phyloP scores from a whole-genome alignment of 2,888 invertebrate genomes.

The Chymomyza fuscimana region DNA sequence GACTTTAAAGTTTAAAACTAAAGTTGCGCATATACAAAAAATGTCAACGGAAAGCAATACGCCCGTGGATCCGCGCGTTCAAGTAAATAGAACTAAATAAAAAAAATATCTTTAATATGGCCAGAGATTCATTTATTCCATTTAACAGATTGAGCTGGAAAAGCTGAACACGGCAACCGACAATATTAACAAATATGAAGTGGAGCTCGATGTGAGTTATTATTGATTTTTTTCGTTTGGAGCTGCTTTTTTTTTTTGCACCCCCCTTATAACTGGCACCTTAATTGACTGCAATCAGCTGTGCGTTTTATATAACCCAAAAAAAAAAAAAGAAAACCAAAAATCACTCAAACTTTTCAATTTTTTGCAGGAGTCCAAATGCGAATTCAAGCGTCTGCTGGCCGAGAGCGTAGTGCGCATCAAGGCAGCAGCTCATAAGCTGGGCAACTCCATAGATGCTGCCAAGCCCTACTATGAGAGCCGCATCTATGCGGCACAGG shows the following conservation, averaged over 20 bases:
- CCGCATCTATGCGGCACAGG: conserved; percentile 89
- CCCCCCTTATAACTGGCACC: too few species aligned
- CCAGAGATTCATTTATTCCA: conserved; percentile 10
- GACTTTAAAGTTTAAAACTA: background rate
- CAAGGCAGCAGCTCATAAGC: conserved; percentile 89
- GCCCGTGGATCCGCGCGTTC: conserved; percentile 89
- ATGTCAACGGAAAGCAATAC: conserved; percentile 82
- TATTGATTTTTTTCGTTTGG: conserved; percentile 48
- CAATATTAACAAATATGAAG: conserved; percentile 94
- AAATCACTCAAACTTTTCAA: background rate
- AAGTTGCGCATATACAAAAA: conserved; percentile 27
- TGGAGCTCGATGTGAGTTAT: conserved; percentile 88
- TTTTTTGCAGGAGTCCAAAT: conserved; percentile 85
- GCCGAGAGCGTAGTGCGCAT: conserved; percentile 91
- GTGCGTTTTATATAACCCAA: conserved; percentile 5
- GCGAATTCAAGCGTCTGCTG: conserved; percentile 89
- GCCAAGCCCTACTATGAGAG: conserved; percentile 95
- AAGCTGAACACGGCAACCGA: conserved; percentile 94
- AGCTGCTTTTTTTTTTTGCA: conserved; percentile 24
- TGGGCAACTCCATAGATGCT: conserved; percentile 91
- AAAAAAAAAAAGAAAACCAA: background rate
- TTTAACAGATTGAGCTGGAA: conserved; percentile 89
- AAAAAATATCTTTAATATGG: too few species aligned
- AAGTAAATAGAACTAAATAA: conserved; percentile 81
- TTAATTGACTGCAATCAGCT: background rate